Evolutionary conservation across 2,888 invertebrate genomes (phyloP).

Genomic region (Lasioglossum marginatum): DNA sequence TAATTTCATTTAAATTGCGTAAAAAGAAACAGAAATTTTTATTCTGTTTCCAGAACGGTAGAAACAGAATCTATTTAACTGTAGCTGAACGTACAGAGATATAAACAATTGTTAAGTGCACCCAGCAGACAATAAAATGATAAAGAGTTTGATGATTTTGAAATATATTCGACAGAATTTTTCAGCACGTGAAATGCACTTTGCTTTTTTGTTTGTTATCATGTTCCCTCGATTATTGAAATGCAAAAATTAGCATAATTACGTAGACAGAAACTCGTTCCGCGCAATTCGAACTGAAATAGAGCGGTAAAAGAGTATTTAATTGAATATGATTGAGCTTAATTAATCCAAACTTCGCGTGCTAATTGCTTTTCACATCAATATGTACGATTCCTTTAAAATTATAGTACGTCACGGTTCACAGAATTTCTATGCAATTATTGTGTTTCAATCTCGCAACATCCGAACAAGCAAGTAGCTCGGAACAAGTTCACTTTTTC

Average conservation of each 20-base stretch:
- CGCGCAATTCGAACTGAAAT: neutral
- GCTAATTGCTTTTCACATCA: neutral
- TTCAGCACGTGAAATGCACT: neutral
- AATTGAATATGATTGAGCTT: neutral
- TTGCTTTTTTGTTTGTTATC: neutral
- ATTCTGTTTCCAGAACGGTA: neutral
- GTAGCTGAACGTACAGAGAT: too few relatives aligned
- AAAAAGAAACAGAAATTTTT: neutral
- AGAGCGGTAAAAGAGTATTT: neutral
- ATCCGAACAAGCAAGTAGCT: neutral
- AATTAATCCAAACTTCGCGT: neutral
- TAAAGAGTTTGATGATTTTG: neutral
- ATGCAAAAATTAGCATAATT: neutral
- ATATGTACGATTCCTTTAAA: neutral
- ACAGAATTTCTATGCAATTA: neutral
- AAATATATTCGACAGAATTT: neutral
- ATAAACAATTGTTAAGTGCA: neutral
- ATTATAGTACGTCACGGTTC: neutral
- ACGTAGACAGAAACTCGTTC: neutral
- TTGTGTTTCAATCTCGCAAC: neutral
- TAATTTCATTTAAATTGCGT: neutral
- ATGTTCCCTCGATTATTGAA: neutral
- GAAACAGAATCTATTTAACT: neutral
- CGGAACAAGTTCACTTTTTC: neutral
- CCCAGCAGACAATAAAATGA: neutral